A percentile compares a stretch with the other conserved stretches of the same genome.
Evolutionary conservation across 2,113 vertebrate species (phyloP).

Genomic region (Gallinago undulata): DNA sequence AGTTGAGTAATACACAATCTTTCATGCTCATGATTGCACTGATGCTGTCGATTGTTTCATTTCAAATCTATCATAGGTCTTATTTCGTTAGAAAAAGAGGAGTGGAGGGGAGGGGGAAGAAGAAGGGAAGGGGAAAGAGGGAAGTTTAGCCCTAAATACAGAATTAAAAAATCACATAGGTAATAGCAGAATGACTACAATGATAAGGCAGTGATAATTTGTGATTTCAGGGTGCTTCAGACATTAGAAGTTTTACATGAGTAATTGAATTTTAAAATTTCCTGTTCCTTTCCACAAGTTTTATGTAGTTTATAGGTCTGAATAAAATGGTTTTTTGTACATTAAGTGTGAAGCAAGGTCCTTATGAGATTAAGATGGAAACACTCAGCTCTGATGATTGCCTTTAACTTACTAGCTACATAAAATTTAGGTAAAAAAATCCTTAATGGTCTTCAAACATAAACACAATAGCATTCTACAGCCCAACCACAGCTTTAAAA

Average conservation of each 20-base stretch:
- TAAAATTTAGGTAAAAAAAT: neutral
- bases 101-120: rapidly evolving
- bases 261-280: neutral
- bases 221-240: neutral
- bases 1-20: neutral
- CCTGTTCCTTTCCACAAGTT: neutral
- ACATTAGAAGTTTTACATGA: neutral
- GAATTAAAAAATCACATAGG: neutral
- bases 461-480: neutral
- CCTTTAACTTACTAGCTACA: neutral
- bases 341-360: neutral
- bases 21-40: neutral
- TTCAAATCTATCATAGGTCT: neutral
- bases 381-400: neutral
- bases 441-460: neutral
- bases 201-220: neutral
- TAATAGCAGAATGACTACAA: neutral
- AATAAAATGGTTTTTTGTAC: neutral
- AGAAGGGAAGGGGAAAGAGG: neutral
- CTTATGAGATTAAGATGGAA: neutral
- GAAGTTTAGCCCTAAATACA: neutral
- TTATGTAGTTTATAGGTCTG: neutral
- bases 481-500: neutral
- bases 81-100: neutral
- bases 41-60: neutral